phyloP scores from a whole-genome alignment of 1,140 invertebrate genomes.

The Mylabris phalerata region DNA sequence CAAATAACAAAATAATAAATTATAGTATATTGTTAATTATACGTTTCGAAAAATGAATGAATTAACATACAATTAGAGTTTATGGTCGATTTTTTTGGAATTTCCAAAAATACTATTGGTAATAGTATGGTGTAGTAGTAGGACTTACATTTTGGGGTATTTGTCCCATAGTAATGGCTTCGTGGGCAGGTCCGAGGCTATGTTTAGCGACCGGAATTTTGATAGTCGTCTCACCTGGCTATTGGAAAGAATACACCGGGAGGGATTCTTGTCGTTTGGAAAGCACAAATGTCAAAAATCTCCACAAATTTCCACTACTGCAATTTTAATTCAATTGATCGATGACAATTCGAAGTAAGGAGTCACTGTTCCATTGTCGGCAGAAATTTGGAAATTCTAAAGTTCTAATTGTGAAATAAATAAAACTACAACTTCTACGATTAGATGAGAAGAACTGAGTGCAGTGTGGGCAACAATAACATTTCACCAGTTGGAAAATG shows the following conservation, averaged over 20 bases:
- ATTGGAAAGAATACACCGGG: too few relatives aligned
- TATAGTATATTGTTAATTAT: too few relatives aligned
- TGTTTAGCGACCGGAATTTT: constrained; percentile 50
- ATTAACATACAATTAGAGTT: too few relatives aligned
- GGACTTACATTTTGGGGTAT: constrained; percentile 49
- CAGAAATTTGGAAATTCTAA: neutral
- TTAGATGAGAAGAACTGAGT: constrained; percentile 7
- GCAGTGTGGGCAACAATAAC: neutral
- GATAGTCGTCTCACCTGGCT: constrained; percentile 15
- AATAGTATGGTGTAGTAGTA: too few relatives aligned
- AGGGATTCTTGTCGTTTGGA: too few relatives aligned
- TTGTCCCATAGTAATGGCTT: constrained; percentile 50
- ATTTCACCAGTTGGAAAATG: constrained; percentile 9
- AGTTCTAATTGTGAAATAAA: neutral
- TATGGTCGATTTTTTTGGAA: too few relatives aligned
- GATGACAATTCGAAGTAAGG: constrained; percentile 8
- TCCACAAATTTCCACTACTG: too few relatives aligned
- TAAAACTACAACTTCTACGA: constrained; percentile 4
- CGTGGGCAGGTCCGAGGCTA: constrained; percentile 41
- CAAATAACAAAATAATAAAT: too few relatives aligned
- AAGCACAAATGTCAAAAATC: too few relatives aligned
- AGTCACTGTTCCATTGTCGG: constrained; percentile 2
- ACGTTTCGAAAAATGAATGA: too few relatives aligned
- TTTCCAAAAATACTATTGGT: too few relatives aligned
- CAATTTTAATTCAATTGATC: neutral